Evolutionary conservation across 2,888 invertebrate species (phyloP).

Genomic region (Drosophila prostipennis): DNA sequence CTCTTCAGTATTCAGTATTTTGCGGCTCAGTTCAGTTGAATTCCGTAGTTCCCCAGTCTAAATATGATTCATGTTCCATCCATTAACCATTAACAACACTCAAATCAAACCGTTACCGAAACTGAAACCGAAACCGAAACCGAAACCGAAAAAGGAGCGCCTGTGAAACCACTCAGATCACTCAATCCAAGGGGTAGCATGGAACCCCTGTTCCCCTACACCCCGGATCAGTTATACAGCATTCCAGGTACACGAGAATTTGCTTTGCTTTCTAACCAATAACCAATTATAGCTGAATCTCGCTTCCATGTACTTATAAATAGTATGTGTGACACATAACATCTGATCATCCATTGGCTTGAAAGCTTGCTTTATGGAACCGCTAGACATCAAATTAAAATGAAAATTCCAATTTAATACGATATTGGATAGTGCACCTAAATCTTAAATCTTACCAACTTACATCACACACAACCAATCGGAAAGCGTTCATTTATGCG

Average conservation of each 20-base stretch:
- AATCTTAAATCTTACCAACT: too few relatives aligned
- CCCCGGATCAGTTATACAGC: slow-evolving; percentile 85
- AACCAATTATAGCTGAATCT: slow-evolving; percentile 27
- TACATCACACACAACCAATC: slow-evolving; percentile 3
- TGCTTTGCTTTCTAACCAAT: slow-evolving; percentile 36
- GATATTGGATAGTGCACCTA: neutral
- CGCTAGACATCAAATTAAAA: neutral
- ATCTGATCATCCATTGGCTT: slow-evolving; percentile 41
- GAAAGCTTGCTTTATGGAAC: slow-evolving; percentile 43
- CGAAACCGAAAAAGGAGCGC: slow-evolving; percentile 82
- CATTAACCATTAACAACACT: slow-evolving; percentile 22
- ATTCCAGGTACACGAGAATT: slow-evolving; percentile 84
- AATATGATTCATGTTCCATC: slow-evolving; percentile 33
- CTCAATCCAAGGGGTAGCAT: slow-evolving; percentile 84
- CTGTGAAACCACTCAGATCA: slow-evolving; percentile 85
- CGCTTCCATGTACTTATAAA: slow-evolving; percentile 16
- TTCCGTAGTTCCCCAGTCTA: slow-evolving; percentile 14
- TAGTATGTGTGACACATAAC: slow-evolving; percentile 2
- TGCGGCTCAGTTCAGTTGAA: neutral
- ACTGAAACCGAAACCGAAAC: slow-evolving; percentile 23
- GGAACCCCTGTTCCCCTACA: slow-evolving; percentile 84
- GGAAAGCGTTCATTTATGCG: slow-evolving; percentile 11
- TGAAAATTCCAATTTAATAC: neutral
- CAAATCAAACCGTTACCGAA: neutral
- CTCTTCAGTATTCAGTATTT: slow-evolving; percentile 2